phyloP scores from a whole-genome alignment of 2,888 invertebrate species.

The Ischnura elegans region DNA sequence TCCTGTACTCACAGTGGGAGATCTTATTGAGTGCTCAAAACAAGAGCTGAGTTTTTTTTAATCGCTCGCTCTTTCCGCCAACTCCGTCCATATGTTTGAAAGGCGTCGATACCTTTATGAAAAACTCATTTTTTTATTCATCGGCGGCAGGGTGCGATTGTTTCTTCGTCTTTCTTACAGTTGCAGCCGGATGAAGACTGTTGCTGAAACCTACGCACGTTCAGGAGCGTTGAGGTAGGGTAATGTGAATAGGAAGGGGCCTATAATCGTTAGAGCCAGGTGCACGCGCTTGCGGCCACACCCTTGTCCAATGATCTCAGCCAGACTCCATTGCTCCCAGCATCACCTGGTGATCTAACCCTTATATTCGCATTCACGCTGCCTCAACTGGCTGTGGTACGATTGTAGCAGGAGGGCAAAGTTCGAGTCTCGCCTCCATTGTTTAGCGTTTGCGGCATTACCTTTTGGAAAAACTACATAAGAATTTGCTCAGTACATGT shows the following conservation, averaged over 20 bases:
- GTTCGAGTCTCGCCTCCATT: too few species aligned
- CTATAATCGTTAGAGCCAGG: slow-evolving; percentile 16
- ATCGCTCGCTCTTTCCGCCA: background rate
- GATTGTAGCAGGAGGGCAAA: too few species aligned
- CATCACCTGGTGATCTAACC: background rate
- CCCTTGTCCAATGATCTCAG: background rate
- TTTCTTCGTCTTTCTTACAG: background rate
- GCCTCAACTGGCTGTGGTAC: too few species aligned
- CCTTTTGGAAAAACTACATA: too few species aligned
- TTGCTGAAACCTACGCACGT: background rate
- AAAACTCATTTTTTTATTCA: background rate
- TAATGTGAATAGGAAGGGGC: background rate
- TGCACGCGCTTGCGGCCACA: background rate
- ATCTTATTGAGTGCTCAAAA: background rate
- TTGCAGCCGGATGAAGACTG: background rate
- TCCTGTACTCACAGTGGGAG: background rate
- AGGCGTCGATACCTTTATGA: background rate
- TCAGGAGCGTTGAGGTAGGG: background rate
- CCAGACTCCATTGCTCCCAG: background rate
- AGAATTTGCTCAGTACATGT: too few species aligned
- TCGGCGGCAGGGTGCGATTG: background rate
- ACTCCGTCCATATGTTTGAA: background rate
- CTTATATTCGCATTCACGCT: background rate
- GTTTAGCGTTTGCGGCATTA: too few species aligned
- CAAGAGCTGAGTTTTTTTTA: background rate